phyloP scores from a whole-genome alignment of 1,140 invertebrate species.

The Dinoponera quadriceps region DNA sequence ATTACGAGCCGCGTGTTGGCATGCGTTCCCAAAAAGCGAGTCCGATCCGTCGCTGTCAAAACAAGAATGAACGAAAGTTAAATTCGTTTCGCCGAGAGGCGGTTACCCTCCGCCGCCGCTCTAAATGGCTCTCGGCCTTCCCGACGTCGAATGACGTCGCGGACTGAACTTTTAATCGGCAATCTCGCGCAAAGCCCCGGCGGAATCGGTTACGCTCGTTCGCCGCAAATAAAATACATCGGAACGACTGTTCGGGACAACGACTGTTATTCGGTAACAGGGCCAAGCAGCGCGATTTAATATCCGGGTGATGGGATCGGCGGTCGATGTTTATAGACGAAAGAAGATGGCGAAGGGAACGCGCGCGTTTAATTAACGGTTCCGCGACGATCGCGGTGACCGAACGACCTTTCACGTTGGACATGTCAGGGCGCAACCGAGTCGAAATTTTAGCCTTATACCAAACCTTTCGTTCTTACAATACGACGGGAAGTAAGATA shows the following conservation, averaged over 20 bases:
- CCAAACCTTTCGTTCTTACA: too few species aligned
- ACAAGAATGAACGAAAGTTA: background rate
- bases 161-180: slow-evolving; percentile 29
- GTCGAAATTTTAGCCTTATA: too few species aligned
- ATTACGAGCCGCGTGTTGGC: background rate
- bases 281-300: slow-evolving; percentile 26
- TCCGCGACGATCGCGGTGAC: background rate
- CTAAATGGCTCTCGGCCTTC: background rate
- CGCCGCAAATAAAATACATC: slow-evolving; percentile 29
- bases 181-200: slow-evolving; percentile 26
- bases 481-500: too few species aligned
- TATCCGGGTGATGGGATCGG: background rate
- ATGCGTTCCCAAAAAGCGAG: background rate
- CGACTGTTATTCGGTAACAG: slow-evolving; percentile 14
- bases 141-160: background rate
- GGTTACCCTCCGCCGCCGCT: too few species aligned
- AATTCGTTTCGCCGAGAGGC: background rate
- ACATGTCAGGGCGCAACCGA: too few species aligned
- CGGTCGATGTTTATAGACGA: background rate
- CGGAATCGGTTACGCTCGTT: slow-evolving; percentile 25
- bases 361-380: slow-evolving; percentile 3
- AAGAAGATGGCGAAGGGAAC: too few species aligned
- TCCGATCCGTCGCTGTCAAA: background rate
- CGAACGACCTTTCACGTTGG: too few species aligned
- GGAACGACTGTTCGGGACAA: slow-evolving; percentile 21